Evolutionary conservation across 2,888 invertebrate genomes (phyloP).

Genomic region (Synergus umbraculus): DNA sequence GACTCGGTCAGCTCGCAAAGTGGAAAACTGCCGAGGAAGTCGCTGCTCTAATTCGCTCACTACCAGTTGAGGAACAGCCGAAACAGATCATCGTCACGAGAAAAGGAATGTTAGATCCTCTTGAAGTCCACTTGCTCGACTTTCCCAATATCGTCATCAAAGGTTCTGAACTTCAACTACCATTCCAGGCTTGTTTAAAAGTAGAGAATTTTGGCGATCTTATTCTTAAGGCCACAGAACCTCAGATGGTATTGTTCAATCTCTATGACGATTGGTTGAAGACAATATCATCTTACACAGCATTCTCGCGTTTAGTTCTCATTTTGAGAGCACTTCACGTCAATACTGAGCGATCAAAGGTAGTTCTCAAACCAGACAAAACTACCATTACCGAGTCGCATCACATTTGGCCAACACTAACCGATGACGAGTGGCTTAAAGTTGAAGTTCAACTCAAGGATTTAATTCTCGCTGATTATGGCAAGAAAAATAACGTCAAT

Average conservation of each 20-base stretch:
- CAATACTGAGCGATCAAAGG: constrained; percentile 99
- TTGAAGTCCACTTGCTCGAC: constrained; percentile 99
- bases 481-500: constrained; percentile 99
- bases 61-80: constrained; percentile 99
- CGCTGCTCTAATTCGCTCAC: constrained; percentile 97
- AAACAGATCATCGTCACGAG: constrained; percentile 99
- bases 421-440: constrained; percentile 99
- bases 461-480: constrained; percentile 98
- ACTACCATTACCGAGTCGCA: constrained; percentile 99
- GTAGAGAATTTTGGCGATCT: constrained; percentile 99
- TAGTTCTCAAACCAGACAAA: constrained; percentile 98
- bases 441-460: constrained; percentile 99
- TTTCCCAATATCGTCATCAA: constrained; percentile 99
- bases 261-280: constrained; percentile 99
- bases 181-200: constrained; percentile 99
- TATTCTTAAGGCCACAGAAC: constrained; percentile 98
- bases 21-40: constrained; percentile 99
- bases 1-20: constrained; percentile 99
- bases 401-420: constrained; percentile 99
- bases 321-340: constrained; percentile 98
- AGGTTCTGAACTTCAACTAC: constrained; percentile 98
- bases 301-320: constrained; percentile 95
- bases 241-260: constrained; percentile 99
- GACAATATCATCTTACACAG: constrained; percentile 98
- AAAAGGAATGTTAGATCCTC: constrained; percentile 99